These are phyloP conservation scores for Drosophila infuscata DNA, from an alignment of 2,888 invertebrate genomes.

Conservation along the genomic window DNA sequence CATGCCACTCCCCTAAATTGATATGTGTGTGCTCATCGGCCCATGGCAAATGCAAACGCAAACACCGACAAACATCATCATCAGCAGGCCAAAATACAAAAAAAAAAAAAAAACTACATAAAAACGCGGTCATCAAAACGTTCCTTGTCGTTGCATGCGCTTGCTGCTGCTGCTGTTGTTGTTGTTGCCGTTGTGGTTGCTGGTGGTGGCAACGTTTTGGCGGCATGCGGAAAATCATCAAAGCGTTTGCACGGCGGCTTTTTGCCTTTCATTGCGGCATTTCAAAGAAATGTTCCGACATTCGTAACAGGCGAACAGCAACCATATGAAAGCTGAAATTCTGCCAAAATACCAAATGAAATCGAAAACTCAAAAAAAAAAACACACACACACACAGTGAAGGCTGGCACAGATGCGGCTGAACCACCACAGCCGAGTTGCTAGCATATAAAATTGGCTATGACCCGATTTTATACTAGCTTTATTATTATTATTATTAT, in stretches of 20 bases:
- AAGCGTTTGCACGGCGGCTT: conserved; percentile 74
- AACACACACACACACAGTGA: conserved; percentile 29
- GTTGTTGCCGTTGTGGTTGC: conserved; percentile 17
- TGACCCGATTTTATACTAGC: conserved; percentile 74
- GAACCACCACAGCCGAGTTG: conserved; percentile 56
- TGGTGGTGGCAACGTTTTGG: conserved; percentile 43
- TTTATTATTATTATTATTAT: conserved; percentile 45
- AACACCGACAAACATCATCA: conserved; percentile 73
- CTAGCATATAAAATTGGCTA: conserved; percentile 76
- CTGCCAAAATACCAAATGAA: conserved; percentile 72
- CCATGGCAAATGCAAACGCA: conserved; percentile 69
- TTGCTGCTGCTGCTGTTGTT: conserved; percentile 18
- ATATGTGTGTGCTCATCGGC: conserved; percentile 58
- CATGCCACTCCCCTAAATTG: conserved; percentile 79
- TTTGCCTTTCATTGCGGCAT: conserved; percentile 76
- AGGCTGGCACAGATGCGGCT: conserved; percentile 27
- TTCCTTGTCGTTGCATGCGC: conserved; percentile 53
- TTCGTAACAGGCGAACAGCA: conserved; percentile 76
- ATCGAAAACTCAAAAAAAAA: conserved; percentile 69
- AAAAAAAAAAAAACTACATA: conserved; percentile 6
- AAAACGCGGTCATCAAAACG: conserved; percentile 66
- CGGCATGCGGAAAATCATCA: conserved; percentile 79
- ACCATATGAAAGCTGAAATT: conserved; percentile 62
- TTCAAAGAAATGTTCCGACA: conserved; percentile 82
- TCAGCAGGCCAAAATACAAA: conserved; percentile 29